A percentile compares a stretch with the other conserved stretches of the same genome.
These are phyloP conservation scores for Caenorhabditis elegans DNA, from an alignment of 1,140 invertebrate genomes.

Conservation along the genomic window WBcel235 BX284603.4:8517001-8517500, in stretches of 20 bases:
- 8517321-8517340: conserved; percentile 35
- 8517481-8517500: neutral
- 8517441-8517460: conserved; percentile 43
- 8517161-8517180: conserved; percentile 41
- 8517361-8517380: conserved; percentile 52
- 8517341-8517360: conserved; percentile 45
- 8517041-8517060: conserved; percentile 45
- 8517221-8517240: neutral
- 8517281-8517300: neutral
- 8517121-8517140: conserved; percentile 53
- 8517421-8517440: conserved; percentile 37
- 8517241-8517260: neutral
- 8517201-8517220: conserved; percentile 31
- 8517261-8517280: neutral
- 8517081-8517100: conserved; percentile 43
- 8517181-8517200: conserved; percentile 25
- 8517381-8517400: conserved; percentile 40
- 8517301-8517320: neutral
- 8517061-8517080: conserved; percentile 51
- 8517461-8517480: conserved; percentile 14
- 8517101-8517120: conserved; percentile 49
- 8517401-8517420: conserved; percentile 43
- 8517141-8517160: conserved; percentile 49
- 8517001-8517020: conserved; percentile 15
- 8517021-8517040: neutral